phyloP scores from a whole-genome alignment of 2,888 invertebrate species.

The Spatulosminthurus flaviceps region DNA sequence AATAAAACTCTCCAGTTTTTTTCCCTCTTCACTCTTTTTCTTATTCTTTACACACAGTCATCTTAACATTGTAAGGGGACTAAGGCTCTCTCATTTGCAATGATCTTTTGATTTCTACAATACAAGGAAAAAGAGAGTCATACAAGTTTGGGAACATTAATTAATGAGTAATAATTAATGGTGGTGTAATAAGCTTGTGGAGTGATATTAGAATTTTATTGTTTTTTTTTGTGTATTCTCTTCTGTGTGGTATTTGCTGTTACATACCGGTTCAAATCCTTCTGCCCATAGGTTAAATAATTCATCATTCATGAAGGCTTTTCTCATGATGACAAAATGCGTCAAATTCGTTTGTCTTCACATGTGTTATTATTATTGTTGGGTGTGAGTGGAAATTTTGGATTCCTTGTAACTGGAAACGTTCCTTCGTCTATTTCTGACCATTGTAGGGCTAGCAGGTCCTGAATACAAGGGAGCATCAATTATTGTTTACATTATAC shows the following conservation, averaged over 20 bases:
- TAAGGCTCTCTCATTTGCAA: not conserved
- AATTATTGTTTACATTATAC: too few species aligned
- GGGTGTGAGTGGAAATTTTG: constrained; percentile 1
- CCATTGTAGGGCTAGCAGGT: not conserved
- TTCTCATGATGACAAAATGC: not conserved
- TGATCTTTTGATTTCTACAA: not conserved
- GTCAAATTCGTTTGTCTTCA: not conserved
- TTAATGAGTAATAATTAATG: too few species aligned
- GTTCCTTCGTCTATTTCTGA: not conserved
- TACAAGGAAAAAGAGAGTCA: too few species aligned
- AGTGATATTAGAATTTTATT: too few species aligned
- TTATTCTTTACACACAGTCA: not conserved
- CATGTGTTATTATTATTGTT: too few species aligned
- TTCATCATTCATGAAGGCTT: not conserved
- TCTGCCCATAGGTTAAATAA: not conserved
- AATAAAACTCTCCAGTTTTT: too few species aligned
- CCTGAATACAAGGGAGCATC: not conserved
- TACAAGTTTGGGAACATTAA: too few species aligned
- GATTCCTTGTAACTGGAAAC: not conserved
- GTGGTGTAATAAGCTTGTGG: too few species aligned
- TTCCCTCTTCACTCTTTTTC: not conserved
- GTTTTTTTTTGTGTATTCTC: too few species aligned
- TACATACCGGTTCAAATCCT: not conserved
- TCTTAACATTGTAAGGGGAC: not conserved
- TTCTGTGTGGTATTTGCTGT: not conserved